Percentiles rank a stretch among this genome's conserved stretches.
Evolutionary conservation across 2,797 vertebrate species (phyloP).

Genomic region (Chrysocyon brachyurus): DNA sequence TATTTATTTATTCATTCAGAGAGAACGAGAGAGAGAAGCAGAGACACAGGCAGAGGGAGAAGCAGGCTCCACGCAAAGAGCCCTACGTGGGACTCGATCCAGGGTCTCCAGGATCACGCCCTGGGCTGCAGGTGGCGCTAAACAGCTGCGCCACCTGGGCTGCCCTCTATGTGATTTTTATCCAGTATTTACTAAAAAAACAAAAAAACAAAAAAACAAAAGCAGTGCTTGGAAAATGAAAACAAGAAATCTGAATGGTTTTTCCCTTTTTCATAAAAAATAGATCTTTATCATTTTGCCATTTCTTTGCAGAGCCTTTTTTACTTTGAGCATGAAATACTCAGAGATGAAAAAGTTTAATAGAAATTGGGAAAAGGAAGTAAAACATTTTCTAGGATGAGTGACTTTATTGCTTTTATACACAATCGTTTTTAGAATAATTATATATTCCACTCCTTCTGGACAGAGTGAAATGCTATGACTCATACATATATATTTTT

Average conservation of each 20-base stretch:
- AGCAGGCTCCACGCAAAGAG: too few species aligned
- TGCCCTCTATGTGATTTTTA: constrained; percentile 49
- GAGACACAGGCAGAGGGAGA: too few species aligned
- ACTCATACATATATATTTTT: constrained; percentile 57
- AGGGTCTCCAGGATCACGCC: too few species aligned
- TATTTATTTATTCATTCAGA: too few species aligned
- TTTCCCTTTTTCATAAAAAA: constrained; percentile 71
- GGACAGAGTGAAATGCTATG: constrained; percentile 7
- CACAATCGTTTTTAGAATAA: constrained; percentile 58
- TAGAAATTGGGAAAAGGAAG: constrained; percentile 52
- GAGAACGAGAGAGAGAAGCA: too few species aligned
- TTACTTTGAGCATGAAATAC: constrained; percentile 71
- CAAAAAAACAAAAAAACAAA: too few species aligned
- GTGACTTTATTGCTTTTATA: constrained; percentile 53
- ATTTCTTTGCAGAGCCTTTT: constrained; percentile 68
- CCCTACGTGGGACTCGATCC: too few species aligned
- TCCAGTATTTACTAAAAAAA: constrained; percentile 61
- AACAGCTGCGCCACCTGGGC: too few species aligned
- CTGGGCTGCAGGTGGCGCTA: too few species aligned
- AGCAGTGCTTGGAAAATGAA: constrained; percentile 51
- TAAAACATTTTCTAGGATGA: constrained; percentile 70
- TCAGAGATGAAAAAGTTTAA: constrained; percentile 73
- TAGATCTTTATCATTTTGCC: constrained; percentile 73
- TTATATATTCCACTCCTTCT: background rate
- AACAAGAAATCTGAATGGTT: constrained; percentile 70